Base-by-base conservation (phyloP, 2,113 vertebrate species). In the Myrmecobius fasciatus region DNA sequence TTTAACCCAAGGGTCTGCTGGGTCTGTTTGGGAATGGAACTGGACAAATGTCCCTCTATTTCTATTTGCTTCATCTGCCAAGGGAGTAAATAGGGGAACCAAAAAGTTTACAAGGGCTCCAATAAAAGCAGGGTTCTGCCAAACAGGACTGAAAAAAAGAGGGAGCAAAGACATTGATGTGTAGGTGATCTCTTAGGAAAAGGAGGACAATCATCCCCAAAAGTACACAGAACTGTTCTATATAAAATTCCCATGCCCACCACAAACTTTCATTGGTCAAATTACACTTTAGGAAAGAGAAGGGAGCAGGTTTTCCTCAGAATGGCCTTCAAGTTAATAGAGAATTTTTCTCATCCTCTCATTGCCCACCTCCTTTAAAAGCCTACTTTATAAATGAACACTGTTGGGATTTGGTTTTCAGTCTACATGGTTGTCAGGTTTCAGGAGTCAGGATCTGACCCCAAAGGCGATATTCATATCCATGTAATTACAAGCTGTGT, bases 361-460 rank as follows among this genome's bases (percentile, higher is more conserved):
- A 2, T 1, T 5, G 52, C 14, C 46, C 48, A 43, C 51, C 22
- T 89, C 17, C 89, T 92, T 91, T 91, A 25, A 0, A 54, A 94
- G 47, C n/a, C 89, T 48, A 43, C 52, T 9, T 25, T 56, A n/a
- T 22, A 53, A 43, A 54, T 96, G 67, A 51, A 51, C 93, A 22
- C 89, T 51, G 53, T 48, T 60, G 49, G 92, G 26, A 8, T 53
- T 67, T 48, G 51, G n/a, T 10, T 46, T 22, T 49, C n/a, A 49
- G 51, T 96, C 52, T 22, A 1, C 8, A 25, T 52, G 48, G 67
- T 83, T 83, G 67, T 83, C 22, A 83, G 67, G n/a, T 83, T 83
- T 83, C 67, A 24, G 36, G 67, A 93, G 46, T 53, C 26, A 91
- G 75, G 25, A 92, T 96, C 93, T 92, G 36, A 31, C 93, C 53